A percentile compares a stretch with the other conserved stretches of the same genome.
These are phyloP conservation scores for Fulica atra DNA, from an alignment of 2,113 vertebrate genomes.

Conservation along the genomic window DNA sequence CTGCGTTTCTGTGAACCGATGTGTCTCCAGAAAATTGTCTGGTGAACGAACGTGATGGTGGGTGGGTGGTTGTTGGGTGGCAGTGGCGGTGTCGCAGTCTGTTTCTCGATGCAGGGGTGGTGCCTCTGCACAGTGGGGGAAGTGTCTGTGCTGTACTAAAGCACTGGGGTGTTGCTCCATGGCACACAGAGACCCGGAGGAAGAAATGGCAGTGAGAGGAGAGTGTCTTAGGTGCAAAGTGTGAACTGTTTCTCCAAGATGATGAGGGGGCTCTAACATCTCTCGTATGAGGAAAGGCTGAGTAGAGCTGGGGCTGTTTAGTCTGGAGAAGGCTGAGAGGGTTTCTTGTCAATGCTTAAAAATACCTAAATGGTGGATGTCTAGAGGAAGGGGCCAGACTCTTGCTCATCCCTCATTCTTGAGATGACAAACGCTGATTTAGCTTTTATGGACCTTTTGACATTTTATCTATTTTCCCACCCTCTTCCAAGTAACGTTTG, in stretches of 20 bases:
- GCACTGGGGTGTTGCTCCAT: background rate
- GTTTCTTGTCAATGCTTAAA: no score
- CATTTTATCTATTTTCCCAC: background rate
- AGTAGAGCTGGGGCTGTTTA: no score
- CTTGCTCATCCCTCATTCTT: background rate
- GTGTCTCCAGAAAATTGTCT: background rate
- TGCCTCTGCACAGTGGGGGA: background rate
- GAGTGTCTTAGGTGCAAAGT: accelerated
- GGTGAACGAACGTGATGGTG: background rate
- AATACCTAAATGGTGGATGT: no score
- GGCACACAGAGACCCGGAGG: background rate
- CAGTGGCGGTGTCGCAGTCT: background rate
- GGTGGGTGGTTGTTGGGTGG: background rate
- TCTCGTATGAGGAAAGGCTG: no score
- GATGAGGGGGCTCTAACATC: no score
- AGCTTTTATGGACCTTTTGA: background rate
- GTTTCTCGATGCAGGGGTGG: background rate
- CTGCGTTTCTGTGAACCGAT: accelerated
- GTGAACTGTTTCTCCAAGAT: background rate
- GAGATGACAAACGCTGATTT: background rate
- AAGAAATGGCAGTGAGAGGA: background rate
- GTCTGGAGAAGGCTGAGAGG: no score
- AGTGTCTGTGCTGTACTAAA: background rate
- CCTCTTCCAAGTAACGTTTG: background rate
- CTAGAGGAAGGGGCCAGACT: no score